phyloP scores from a whole-genome alignment of 2,113 vertebrate genomes.

The Psilopogon haemacephalus region DNA sequence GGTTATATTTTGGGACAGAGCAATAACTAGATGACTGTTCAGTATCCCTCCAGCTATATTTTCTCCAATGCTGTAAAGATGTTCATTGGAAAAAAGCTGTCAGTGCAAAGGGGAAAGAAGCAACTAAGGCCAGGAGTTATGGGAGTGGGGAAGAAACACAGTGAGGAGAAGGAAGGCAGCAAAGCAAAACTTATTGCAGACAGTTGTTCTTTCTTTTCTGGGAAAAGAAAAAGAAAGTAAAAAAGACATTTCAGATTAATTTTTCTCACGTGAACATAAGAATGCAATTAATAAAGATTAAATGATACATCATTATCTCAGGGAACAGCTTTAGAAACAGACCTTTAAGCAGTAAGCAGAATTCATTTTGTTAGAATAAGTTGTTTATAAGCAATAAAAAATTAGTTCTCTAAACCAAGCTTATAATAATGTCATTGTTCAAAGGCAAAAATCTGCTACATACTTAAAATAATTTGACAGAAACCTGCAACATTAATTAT shows the following conservation, averaged over 20 bases:
- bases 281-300: neutral
- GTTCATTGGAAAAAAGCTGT: conserved; percentile 7
- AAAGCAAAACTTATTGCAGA: neutral
- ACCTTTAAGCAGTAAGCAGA: neutral
- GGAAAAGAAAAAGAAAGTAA: neutral
- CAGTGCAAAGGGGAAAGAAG: neutral
- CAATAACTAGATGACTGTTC: neutral
- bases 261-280: neutral
- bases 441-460: neutral
- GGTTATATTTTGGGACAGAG: neutral
- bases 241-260: neutral
- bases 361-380: neutral
- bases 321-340: neutral
- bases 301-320: neutral
- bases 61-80: neutral
- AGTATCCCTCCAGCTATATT: neutral
- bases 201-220: neutral
- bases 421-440: neutral
- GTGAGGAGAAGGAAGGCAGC: neutral
- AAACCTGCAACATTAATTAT: neutral
- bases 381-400: neutral
- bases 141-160: neutral
- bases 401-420: neutral
- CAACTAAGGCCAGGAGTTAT: neutral
- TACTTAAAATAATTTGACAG: neutral